Conservation (phyloP, 2,797 vertebrate species). For the Poecilia wingei region DNA sequence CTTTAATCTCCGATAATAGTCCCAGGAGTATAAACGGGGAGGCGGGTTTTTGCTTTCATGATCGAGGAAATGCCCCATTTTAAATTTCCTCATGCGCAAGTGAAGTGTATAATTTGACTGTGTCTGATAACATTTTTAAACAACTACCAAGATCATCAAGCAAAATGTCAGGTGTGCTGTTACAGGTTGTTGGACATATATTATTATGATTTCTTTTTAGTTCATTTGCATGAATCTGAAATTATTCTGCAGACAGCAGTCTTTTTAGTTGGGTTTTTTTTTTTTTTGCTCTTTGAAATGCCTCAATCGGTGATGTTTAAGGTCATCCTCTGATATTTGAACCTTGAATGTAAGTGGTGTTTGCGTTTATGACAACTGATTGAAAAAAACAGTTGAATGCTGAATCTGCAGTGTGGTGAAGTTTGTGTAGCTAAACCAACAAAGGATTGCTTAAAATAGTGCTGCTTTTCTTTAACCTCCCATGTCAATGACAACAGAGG, state of each 20-base stretch:
- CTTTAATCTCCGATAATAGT: conserved; percentile 28
- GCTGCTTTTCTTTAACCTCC: conserved; percentile 40
- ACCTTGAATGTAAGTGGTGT: neutral
- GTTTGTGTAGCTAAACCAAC: conserved; percentile 25
- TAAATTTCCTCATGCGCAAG: conserved; percentile 9
- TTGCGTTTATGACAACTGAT: neutral
- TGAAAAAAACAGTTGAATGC: neutral
- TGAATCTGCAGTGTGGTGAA: neutral
- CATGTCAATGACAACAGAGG: conserved; percentile 46
- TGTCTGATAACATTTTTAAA: neutral
- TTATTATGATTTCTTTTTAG: neutral
- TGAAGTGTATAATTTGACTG: conserved; percentile 9
- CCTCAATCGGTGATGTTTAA: neutral
- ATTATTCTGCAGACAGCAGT: neutral
- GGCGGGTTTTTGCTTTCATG: conserved; percentile 18
- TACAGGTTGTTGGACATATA: neutral
- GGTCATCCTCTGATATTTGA: neutral
- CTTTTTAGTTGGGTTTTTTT: neutral
- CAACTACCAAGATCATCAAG: neutral
- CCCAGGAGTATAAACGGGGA: conserved; percentile 12
- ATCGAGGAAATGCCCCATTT: conserved; percentile 35
- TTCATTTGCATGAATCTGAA: neutral
- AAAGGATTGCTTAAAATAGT: conserved; percentile 36
- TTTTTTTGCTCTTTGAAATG: neutral
- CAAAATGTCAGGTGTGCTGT: neutral